A percentile compares a stretch with the other conserved stretches of the same genome.
phyloP scores from a whole-genome alignment of 2,797 vertebrate species.

The Thamnophis elegans region DNA sequence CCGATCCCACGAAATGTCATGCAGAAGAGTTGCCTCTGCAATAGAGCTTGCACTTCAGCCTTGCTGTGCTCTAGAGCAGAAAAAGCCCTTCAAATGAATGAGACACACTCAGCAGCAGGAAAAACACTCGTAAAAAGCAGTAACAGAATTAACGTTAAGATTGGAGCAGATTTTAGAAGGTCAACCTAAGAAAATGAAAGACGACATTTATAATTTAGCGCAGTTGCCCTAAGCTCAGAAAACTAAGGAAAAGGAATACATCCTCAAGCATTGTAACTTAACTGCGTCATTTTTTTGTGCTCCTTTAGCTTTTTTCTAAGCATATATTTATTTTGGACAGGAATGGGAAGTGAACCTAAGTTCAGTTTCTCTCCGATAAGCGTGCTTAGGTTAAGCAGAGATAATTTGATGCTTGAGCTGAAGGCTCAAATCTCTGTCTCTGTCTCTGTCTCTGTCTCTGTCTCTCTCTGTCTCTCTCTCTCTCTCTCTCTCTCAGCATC shows the following conservation, averaged over 20 bases:
- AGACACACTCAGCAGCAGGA: not conserved
- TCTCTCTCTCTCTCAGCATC: not conserved
- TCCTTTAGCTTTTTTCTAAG: not conserved
- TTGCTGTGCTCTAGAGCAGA: constrained; percentile 59
- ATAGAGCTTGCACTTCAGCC: constrained; percentile 51
- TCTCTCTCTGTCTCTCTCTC: too few relatives aligned
- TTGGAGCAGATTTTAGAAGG: not conserved
- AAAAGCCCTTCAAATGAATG: constrained; percentile 47
- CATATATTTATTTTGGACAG: not conserved
- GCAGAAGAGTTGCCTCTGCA: constrained; percentile 51
- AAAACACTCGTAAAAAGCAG: not conserved
- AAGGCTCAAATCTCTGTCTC: not conserved
- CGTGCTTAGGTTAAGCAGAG: not conserved
- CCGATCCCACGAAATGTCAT: constrained; percentile 56
- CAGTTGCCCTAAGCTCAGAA: accelerated
- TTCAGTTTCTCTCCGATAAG: not conserved
- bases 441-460: not conserved
- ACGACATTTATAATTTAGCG: not conserved
- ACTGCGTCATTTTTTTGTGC: not conserved
- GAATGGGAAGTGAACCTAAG: not conserved
- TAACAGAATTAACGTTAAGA: not conserved
- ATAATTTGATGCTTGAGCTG: not conserved
- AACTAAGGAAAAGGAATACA: not conserved
- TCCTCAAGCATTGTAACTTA: not conserved
- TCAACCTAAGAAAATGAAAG: not conserved